Base-by-base conservation (phyloP, 2,888 invertebrate genomes). In the Patella ulyssiponensis region DNA sequence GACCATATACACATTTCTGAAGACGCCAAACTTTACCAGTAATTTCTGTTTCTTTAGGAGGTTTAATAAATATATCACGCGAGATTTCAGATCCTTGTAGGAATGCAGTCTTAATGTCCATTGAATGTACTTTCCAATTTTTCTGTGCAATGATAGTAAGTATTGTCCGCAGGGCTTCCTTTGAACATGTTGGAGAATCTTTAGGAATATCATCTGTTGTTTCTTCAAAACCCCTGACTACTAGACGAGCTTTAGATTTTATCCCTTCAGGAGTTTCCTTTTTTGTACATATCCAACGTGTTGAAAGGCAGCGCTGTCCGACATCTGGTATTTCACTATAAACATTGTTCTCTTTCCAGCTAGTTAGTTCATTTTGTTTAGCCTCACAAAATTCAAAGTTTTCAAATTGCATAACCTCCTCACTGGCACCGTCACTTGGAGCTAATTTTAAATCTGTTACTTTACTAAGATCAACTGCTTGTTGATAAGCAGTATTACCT, bases 281-380 rank as follows among this genome's bases (percentile, higher is more conserved):
- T n/a, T n/a, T n/a, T n/a, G n/a, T n/a, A n/a, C n/a, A 12, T 17
- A 54, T 54, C 12, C 54, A 54, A 15, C 14, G 12, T 15, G 54
- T 54, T 54, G 54, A 54, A 12, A 54, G 17, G 3, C 54, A 54
- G 14, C 3, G 12, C 17, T 54, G 54, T 15, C 54, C 54, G 17
- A 15, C 17, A 54, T 54, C 54, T 54, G 27, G 27, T 27, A 27
- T 27, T 15, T 71, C 71, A n/a, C 11, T 44, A 71, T 71, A 33
- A 12, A 71, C 71, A 71, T 52, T 52, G n/a, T 71, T 69, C 44
- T 71, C 44, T 71, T 71, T 71, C 71, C 71, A 71, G 44, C 44
- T 71, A 7, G 23, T 52, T 52, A 71, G 44, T 44, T 71, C 71
- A 2, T 11, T 71, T 44, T 7, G 23, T 15, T 71, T 71, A 4